Evolutionary conservation across 1,140 invertebrate genomes (phyloP).

Genomic region (Prorops nasuta): DNA sequence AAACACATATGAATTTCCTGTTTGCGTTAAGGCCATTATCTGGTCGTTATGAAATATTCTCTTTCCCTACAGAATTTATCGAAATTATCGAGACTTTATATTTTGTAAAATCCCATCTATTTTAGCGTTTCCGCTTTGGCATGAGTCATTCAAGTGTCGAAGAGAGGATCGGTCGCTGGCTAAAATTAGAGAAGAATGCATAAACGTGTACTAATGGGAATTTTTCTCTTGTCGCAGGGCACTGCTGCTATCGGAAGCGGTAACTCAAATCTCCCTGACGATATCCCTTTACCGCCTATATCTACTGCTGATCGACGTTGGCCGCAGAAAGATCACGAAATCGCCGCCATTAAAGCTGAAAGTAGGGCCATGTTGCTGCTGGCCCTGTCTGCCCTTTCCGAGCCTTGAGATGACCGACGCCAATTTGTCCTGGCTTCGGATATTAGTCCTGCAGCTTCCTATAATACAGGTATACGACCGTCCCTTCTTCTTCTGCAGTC

Average conservation of each 20-base stretch:
- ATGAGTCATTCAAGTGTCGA: too few species aligned
- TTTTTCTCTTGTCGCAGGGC: constrained; percentile 31
- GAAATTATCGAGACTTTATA: too few species aligned
- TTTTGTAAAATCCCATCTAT: too few species aligned
- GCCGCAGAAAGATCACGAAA: constrained; percentile 37
- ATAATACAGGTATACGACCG: constrained; percentile 47
- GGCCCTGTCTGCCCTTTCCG: constrained; percentile 53
- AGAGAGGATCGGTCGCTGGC: too few species aligned
- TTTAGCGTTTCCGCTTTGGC: too few species aligned
- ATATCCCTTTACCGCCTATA: constrained; percentile 51
- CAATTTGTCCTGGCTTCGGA: constrained; percentile 48
- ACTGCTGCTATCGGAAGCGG: constrained; percentile 46
- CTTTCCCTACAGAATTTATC: too few species aligned
- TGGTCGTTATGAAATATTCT: too few species aligned
- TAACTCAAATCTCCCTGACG: constrained; percentile 47
- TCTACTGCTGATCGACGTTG: constrained; percentile 45
- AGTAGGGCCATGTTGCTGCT: constrained; percentile 53
- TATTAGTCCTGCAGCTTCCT: constrained; percentile 48
- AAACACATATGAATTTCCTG: too few species aligned
- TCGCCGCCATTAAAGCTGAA: constrained; percentile 38
- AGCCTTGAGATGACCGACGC: constrained; percentile 41
- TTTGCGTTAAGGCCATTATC: too few species aligned
- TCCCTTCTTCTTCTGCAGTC: not conserved
- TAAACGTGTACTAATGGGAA: too few species aligned
- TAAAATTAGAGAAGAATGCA: too few species aligned